Evolutionary conservation across 2,113 vertebrate species (phyloP), one percentile per base, ranked within the genome.

Genomic region (Chelonoidis abingdonii): DNA sequence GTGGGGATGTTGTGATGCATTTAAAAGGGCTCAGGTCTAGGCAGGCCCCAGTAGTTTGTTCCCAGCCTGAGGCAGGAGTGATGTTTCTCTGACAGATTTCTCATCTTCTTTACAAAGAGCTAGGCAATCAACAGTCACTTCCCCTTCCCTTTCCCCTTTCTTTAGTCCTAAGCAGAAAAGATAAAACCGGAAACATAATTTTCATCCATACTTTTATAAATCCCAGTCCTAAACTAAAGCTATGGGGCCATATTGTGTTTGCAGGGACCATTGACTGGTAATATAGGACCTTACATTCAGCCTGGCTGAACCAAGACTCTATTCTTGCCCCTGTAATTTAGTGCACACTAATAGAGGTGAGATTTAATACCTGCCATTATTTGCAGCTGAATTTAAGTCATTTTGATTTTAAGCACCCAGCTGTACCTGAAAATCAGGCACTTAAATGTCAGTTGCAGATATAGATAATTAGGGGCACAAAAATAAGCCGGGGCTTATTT

Each of bases 1-100:
- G 31, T 56, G 72, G 76, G 47, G n/a, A 22, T 0, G 0, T 1
- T 22, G 59, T 44, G 93, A 38, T 17, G 53, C 0, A 0, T 21
- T 56, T 78, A 27, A 10, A 12, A 76, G 69, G 17, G 17, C 31
- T 10, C 7, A 6, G 13, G 25, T 21, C 72, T 92, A 10, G n/a
- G 35, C 81, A 72, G 35, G 17, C n/a, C 65, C 17, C 25, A 56
- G n/a, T 8, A 69, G 35, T n/a, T 69, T 72, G n/a, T 38, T 38
- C 14, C 35, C 65, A 38, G 35, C 35, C 17, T 72, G 35, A 72
- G 27, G 13, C 53, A 41, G 56, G 16, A 83, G 24, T 52, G 31
- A 35, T 12, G 35, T 85, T 85, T n/a, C 31, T 41, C n/a, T 41
- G 11, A 1, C 62, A 52, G 57, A 76, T 57, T 84, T 81, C 79